Evolutionary conservation across 2,888 invertebrate species (phyloP).

Genomic region (Trissoscelio sp.): DNA sequence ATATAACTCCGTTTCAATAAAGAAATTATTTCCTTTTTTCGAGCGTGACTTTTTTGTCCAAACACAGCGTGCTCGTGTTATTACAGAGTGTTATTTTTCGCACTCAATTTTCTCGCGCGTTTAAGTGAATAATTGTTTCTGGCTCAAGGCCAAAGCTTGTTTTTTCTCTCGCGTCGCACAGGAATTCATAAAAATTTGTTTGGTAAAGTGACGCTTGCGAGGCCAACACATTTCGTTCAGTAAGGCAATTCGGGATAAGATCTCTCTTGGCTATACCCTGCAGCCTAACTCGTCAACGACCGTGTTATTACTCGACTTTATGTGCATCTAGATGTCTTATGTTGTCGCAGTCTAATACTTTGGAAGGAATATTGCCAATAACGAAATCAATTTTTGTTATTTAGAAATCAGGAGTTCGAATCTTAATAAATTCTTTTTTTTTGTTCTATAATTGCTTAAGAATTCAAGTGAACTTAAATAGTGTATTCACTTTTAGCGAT

Average conservation of each 20-base stretch:
- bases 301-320: conserved; percentile 72
- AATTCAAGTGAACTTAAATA: conserved; percentile 17
- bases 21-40: conserved; percentile 10
- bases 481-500: conserved; percentile 13
- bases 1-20: conserved; percentile 43
- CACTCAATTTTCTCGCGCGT: conserved; percentile 41
- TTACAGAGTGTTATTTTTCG: conserved; percentile 46
- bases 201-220: conserved; percentile 33
- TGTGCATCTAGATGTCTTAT: background rate
- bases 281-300: conserved; percentile 53
- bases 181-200: conserved; percentile 44
- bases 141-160: conserved; percentile 19
- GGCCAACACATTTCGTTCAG: no score
- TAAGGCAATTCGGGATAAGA: conserved; percentile 54
- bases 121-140: conserved; percentile 45
- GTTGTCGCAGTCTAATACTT: background rate
- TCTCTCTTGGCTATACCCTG: conserved; percentile 49
- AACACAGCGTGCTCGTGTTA: conserved; percentile 6
- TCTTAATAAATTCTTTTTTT: no score
- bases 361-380: no score
- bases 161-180: conserved; percentile 17
- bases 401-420: no score
- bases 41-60: conserved; percentile 36
- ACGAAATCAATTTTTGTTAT: no score
- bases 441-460: background rate